A percentile compares a stretch with the other conserved stretches of the same genome.
Conservation (phyloP, 2,797 vertebrate genomes). For the Passerculus sandwichensis region DNA sequence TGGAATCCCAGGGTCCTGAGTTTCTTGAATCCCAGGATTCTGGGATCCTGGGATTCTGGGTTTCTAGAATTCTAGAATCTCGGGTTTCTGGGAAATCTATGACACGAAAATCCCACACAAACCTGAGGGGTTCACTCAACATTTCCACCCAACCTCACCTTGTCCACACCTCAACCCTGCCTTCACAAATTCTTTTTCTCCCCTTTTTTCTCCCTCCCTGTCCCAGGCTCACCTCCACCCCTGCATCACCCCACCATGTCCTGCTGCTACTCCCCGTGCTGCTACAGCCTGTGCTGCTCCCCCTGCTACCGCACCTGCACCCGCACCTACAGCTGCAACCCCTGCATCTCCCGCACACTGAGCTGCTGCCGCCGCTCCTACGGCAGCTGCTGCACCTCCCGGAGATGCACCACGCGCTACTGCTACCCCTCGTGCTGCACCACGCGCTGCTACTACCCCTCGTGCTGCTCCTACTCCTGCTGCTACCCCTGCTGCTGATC, state of each 20-base stretch:
- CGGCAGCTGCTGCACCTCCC: not conserved
- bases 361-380: not conserved
- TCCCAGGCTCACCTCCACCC: not conserved
- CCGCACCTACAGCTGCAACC: not conserved
- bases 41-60: too few relatives aligned
- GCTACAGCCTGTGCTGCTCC: not conserved
- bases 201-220: accelerated
- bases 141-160: not conserved
- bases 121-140: accelerated
- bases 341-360: not conserved
- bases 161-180: accelerated
- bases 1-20: too few relatives aligned
- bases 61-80: not conserved
- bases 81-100: accelerated
- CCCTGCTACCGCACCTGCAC: not conserved
- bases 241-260: not conserved
- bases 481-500: constrained; percentile 1
- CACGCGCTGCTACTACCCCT: not conserved
- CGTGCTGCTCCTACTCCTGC: not conserved
- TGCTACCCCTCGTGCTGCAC: not conserved
- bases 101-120: accelerated
- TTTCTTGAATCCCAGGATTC: accelerated
- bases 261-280: not conserved
- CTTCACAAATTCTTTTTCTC: too few relatives aligned
- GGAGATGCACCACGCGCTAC: not conserved